These are phyloP conservation scores for Ooceraea biroi DNA, from an alignment of 1,140 invertebrate species.

Conservation along the genomic window DNA sequence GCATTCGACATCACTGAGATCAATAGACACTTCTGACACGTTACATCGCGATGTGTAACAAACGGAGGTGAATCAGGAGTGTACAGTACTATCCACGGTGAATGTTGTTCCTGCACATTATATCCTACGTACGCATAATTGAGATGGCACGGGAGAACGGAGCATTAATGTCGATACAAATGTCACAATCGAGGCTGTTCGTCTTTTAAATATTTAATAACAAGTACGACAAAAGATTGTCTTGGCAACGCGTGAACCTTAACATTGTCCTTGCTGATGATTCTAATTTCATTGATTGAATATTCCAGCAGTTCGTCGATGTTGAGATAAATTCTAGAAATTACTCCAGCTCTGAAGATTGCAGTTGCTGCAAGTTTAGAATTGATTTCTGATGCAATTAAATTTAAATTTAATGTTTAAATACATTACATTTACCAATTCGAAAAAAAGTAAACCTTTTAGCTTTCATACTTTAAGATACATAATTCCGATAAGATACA, in stretches of 20 bases:
- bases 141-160: conserved; percentile 33
- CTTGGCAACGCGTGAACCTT: not conserved
- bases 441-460: no score
- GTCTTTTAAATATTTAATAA: conserved; percentile 25
- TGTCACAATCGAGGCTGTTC: conserved; percentile 2
- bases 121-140: conserved; percentile 47
- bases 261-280: not conserved
- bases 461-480: no score
- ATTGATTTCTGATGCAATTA: not conserved
- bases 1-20: conserved; percentile 62
- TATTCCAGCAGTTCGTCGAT: not conserved
- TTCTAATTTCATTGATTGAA: not conserved
- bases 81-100: conserved; percentile 27
- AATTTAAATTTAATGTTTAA: not conserved
- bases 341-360: not conserved
- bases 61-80: conserved; percentile 54
- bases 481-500: no score
- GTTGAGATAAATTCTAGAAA: not conserved
- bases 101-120: conserved; percentile 36
- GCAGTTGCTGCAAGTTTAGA: not conserved
- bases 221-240: not conserved
- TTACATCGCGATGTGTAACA: conserved; percentile 59
- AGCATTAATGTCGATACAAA: conserved; percentile 48
- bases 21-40: conserved; percentile 64
- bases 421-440: not conserved